Evolutionary conservation across 1,140 invertebrate species (phyloP).

Genomic region (Aethina tumida): DNA sequence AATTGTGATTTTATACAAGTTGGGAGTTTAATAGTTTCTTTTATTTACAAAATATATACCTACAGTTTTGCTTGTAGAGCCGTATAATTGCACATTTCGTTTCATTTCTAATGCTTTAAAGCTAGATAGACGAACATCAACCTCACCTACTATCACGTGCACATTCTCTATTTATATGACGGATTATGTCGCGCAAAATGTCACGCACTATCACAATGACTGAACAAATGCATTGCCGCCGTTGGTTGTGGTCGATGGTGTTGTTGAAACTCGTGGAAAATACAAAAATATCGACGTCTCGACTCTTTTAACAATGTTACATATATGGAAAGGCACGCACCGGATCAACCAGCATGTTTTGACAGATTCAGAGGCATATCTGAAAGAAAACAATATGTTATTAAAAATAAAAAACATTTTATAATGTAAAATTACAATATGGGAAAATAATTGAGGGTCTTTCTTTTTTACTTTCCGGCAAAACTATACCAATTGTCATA

Average conservation of each 20-base stretch:
- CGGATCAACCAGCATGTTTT: conserved; percentile 30
- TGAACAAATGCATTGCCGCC: conserved; percentile 7
- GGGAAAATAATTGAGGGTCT: neutral
- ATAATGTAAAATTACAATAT: neutral
- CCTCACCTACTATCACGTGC: conserved; percentile 3
- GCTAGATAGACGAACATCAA: too few relatives aligned
- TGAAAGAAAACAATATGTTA: conserved; percentile 22
- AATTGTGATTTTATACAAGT: too few relatives aligned
- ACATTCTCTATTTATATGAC: conserved; percentile 7
- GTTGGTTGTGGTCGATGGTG: conserved; percentile 3
- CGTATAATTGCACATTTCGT: too few relatives aligned
- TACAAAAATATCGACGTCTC: conserved; percentile 8
- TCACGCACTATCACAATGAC: conserved; percentile 9
- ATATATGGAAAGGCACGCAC: conserved; percentile 19
- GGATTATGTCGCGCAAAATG: conserved; percentile 8
- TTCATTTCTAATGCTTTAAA: too few relatives aligned
- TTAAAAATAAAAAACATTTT: conserved; percentile 1
- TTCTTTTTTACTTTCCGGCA: too few relatives aligned
- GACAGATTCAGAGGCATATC: conserved; percentile 35
- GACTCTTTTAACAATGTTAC: conserved; percentile 4
- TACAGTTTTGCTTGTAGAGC: too few relatives aligned
- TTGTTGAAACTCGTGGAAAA: conserved; percentile 4
- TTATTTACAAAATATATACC: too few relatives aligned
- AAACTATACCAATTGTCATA: conserved; percentile 2
- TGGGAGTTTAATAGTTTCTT: too few relatives aligned